phyloP scores from a whole-genome alignment of 2,888 invertebrate species.

The Tetrapedia diversipes region DNA sequence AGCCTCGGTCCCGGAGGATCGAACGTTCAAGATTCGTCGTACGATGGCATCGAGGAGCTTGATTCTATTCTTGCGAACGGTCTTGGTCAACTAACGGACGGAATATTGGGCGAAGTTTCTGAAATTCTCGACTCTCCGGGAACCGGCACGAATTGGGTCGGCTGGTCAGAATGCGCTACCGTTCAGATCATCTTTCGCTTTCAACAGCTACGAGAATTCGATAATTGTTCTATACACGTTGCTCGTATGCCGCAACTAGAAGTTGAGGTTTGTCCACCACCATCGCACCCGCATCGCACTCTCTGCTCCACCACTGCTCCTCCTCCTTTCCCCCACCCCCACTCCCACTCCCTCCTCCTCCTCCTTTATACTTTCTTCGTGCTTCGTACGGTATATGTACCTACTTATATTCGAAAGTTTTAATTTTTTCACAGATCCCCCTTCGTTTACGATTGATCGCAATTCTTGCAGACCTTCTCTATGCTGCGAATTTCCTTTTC shows the following conservation, averaged over 20 bases:
- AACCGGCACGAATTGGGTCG: slow-evolving; percentile 88
- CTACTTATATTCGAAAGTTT: background rate
- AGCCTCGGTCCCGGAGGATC: slow-evolving; percentile 85
- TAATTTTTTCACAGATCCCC: background rate
- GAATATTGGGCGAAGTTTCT: slow-evolving; percentile 86
- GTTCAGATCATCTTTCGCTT: slow-evolving; percentile 93
- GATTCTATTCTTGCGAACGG: slow-evolving; percentile 86
- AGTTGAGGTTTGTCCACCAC: slow-evolving; percentile 88
- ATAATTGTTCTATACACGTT: slow-evolving; percentile 77
- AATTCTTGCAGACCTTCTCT: slow-evolving; percentile 88
- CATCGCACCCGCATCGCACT: too few species aligned
- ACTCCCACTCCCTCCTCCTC: slow-evolving; percentile 4
- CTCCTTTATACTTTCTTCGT: background rate
- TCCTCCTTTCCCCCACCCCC: too few species aligned
- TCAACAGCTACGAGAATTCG: slow-evolving; percentile 89
- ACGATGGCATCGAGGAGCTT: slow-evolving; percentile 87
- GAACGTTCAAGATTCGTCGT: slow-evolving; percentile 90
- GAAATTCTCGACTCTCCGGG: slow-evolving; percentile 73
- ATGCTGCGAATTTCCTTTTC: slow-evolving; percentile 91
- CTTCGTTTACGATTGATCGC: background rate
- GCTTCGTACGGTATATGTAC: too few species aligned
- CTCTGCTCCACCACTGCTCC: too few species aligned
- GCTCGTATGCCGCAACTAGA: slow-evolving; percentile 89
- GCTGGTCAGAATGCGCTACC: slow-evolving; percentile 90
- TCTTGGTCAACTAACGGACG: slow-evolving; percentile 92